A percentile compares a stretch with the other conserved stretches of the same genome.
phyloP scores from a whole-genome alignment of 2,888 invertebrate species.

The Esperia sulphurella region DNA sequence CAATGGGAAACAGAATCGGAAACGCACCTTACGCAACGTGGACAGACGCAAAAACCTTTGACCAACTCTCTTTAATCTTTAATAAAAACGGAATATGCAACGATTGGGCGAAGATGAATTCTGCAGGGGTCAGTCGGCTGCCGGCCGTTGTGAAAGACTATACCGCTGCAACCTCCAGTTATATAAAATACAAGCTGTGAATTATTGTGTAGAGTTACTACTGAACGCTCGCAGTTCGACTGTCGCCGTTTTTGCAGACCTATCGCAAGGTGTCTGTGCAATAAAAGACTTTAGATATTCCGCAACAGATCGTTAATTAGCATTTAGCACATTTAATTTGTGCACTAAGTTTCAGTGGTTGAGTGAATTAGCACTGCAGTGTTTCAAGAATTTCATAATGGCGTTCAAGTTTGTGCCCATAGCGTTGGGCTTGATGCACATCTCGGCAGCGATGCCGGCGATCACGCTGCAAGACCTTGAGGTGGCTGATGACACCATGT shows the following conservation, averaged over 20 bases:
- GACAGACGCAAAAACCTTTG: background rate
- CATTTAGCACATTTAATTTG: background rate
- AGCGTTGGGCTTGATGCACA: slow-evolving; percentile 43
- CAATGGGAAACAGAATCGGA: slow-evolving; percentile 9
- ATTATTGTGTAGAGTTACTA: slow-evolving; percentile 43
- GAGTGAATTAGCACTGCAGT: background rate
- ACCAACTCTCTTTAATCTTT: background rate
- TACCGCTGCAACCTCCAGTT: slow-evolving; percentile 53
- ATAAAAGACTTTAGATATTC: slow-evolving; percentile 8
- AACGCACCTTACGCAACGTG: slow-evolving; percentile 6
- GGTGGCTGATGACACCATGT: slow-evolving; percentile 70
- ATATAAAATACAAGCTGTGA: slow-evolving; percentile 66
- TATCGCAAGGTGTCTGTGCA: slow-evolving; percentile 24
- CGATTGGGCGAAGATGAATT: slow-evolving; percentile 12
- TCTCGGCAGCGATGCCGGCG: slow-evolving; percentile 37
- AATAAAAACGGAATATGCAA: slow-evolving; percentile 10
- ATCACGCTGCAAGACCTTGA: slow-evolving; percentile 53
- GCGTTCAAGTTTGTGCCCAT: slow-evolving; percentile 39
- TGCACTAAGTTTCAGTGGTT: background rate
- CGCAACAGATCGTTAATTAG: slow-evolving; percentile 11
- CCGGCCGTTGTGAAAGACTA: slow-evolving; percentile 52
- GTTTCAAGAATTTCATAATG: slow-evolving; percentile 19
- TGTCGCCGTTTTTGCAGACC: slow-evolving; percentile 33
- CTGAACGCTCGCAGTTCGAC: slow-evolving; percentile 34
- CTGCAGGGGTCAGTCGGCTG: slow-evolving; percentile 28